phyloP scores from a whole-genome alignment of 2,888 invertebrate species.

The Drosophila pseudotalamancana region DNA sequence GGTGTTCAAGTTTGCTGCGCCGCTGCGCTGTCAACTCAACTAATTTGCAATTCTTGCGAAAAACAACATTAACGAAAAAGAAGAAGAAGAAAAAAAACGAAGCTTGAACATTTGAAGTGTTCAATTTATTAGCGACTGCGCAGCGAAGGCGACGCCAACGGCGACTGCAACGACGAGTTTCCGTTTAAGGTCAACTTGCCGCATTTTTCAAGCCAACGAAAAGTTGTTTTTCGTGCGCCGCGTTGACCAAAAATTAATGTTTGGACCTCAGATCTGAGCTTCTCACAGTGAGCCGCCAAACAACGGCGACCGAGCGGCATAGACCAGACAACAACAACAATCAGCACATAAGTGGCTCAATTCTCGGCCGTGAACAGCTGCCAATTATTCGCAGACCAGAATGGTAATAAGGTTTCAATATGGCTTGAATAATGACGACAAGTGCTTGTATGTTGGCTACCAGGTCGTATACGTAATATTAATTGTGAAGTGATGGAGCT shows the following conservation, averaged over 20 bases:
- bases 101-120: conserved; percentile 47
- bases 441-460: conserved; percentile 21
- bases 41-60: conserved; percentile 79
- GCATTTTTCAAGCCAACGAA: conserved; percentile 71
- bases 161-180: conserved; percentile 63
- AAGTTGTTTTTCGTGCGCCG: conserved; percentile 68
- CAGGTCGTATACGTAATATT: conserved; percentile 43
- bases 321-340: conserved; percentile 23
- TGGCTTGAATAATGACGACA: conserved; percentile 13
- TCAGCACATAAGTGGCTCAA: conserved; percentile 33
- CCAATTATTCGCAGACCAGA: conserved; percentile 56
- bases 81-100: conserved; percentile 33
- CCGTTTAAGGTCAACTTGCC: conserved; percentile 76
- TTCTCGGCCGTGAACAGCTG: conserved; percentile 55
- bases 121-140: conserved; percentile 63
- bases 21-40: conserved; percentile 44
- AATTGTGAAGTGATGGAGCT: background rate
- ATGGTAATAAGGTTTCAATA: conserved; percentile 25
- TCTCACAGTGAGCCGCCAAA: conserved; percentile 19
- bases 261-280: conserved; percentile 13
- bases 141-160: conserved; percentile 25
- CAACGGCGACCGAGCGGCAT: no score
- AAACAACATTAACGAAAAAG: conserved; percentile 43
- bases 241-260: conserved; percentile 67
- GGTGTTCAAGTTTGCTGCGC: conserved; percentile 55